phyloP scores from a whole-genome alignment of 1,140 invertebrate species.

The Oscheius sp. region DNA sequence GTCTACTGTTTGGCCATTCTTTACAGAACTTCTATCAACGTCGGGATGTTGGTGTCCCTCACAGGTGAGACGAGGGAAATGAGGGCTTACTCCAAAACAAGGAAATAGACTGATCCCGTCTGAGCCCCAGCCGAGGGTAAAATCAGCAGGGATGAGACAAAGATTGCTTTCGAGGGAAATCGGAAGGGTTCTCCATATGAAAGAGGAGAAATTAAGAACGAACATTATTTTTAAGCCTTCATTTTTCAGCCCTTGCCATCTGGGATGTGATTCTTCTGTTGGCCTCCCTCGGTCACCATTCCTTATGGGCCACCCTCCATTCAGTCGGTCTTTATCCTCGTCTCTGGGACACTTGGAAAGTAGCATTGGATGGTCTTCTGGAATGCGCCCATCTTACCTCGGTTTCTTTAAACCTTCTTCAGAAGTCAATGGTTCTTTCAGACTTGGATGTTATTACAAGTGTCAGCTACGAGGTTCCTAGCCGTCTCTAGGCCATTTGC shows the following conservation, averaged over 20 bases:
- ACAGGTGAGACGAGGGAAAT: too few relatives aligned
- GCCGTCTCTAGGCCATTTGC: constrained; percentile 39
- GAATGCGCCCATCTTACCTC: constrained; percentile 26
- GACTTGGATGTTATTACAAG: constrained; percentile 45
- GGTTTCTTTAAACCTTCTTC: not conserved
- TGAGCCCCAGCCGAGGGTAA: too few relatives aligned
- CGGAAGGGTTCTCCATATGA: too few relatives aligned
- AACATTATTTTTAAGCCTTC: too few relatives aligned
- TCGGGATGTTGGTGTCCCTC: constrained; percentile 13
- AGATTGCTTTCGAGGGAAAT: too few relatives aligned
- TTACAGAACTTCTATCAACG: constrained; percentile 17
- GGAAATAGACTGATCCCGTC: too few relatives aligned
- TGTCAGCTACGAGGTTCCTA: constrained; percentile 38
- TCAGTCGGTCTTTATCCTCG: not conserved
- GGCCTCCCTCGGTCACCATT: constrained; percentile 17
- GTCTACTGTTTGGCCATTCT: constrained; percentile 14
- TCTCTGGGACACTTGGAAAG: constrained; percentile 16
- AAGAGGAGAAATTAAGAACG: too few relatives aligned
- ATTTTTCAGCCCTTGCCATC: constrained; percentile 9
- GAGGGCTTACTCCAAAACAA: too few relatives aligned
- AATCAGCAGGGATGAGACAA: too few relatives aligned
- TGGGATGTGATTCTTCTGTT: constrained; percentile 14
- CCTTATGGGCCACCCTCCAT: constrained; percentile 20
- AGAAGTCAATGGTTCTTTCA: not conserved
- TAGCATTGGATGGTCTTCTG: not conserved